Evolutionary conservation across 2,113 vertebrate genomes (phyloP), one percentile per base, ranked within the genome.

Genomic region (Leptodactylus fuscus): DNA sequence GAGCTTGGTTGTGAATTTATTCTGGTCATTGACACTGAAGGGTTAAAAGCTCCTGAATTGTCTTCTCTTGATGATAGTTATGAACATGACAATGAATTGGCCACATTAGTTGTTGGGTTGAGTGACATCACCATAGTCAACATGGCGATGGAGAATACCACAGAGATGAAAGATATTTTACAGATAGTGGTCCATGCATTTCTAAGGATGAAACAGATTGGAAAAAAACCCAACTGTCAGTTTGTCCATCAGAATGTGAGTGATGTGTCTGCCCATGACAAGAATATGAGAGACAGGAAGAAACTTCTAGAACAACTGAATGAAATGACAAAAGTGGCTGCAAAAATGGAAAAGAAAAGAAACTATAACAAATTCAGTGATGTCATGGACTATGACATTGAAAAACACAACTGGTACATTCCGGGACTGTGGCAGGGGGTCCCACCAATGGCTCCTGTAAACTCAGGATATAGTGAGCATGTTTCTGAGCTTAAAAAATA

Each of bases 181-280:
- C 90, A 89, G 12, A 90, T 96, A 7, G 88, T 92, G 2, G 90
- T 94, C 44, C 96, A 92, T 51, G 94, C 94, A 0, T 93, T 96
- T 27, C 91, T 97, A 29, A 91, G 91, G 65, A 76, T 93, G 70
- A 76, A 81, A 81, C 87, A 92, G 71, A 91, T 91, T 0, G 94
- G 94, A 9, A 94, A 94, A 51, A 90, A 91, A 83, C 92, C 94
- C 0, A 94, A 87, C 87, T 95, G 92, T 87, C 91, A 91, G 75
- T 95, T 96, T 81, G 92, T 96, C 1, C 93, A 95, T 81, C 95
- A 95, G 90, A 95, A 93, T 44, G 93, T 95, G 27, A 91, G 91
- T 0, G 95, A 93, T 48, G 86, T 90, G 12, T 89, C 93, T 22
- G 92, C 89, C 3, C 74, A 93, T 24, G 91, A 92, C 12, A 93